A percentile compares a stretch with the other conserved stretches of the same genome.
Conservation (phyloP, 2,797 vertebrate genomes). For the Falco biarmicus region DNA sequence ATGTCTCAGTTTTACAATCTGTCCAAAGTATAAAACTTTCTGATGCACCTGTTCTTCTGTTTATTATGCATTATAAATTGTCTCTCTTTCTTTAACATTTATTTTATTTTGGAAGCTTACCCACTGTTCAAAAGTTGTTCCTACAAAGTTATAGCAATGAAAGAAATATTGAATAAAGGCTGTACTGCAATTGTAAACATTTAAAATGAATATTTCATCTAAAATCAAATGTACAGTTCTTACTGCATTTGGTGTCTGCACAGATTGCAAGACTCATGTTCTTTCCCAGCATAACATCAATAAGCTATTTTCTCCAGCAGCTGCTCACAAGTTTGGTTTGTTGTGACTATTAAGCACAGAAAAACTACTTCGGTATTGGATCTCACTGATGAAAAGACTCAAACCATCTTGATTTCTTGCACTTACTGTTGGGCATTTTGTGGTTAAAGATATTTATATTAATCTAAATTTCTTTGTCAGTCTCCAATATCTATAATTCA, state of each 20-base stretch:
- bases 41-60: conserved; percentile 51
- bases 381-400: conserved; percentile 3
- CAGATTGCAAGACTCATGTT: conserved; percentile 65
- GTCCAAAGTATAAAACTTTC: conserved; percentile 33
- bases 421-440: neutral
- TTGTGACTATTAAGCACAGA: conserved; percentile 27
- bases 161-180: conserved; percentile 49
- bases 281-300: conserved; percentile 62
- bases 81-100: neutral
- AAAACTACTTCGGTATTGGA: neutral
- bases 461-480: neutral
- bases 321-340: conserved; percentile 50
- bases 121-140: conserved; percentile 36
- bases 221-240: conserved; percentile 62
- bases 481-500: neutral
- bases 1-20: conserved; percentile 23
- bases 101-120: conserved; percentile 39
- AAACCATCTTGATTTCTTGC: neutral
- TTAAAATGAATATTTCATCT: conserved; percentile 65
- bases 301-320: conserved; percentile 71
- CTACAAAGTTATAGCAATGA: conserved; percentile 57
- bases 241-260: conserved; percentile 56
- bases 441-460: neutral
- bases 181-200: conserved; percentile 43
- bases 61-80: conserved; percentile 21